Percentiles rank a stretch among this genome's conserved stretches.
phyloP scores from a whole-genome alignment of 2,888 invertebrate genomes.

The Aphidoletes aphidimyza region DNA sequence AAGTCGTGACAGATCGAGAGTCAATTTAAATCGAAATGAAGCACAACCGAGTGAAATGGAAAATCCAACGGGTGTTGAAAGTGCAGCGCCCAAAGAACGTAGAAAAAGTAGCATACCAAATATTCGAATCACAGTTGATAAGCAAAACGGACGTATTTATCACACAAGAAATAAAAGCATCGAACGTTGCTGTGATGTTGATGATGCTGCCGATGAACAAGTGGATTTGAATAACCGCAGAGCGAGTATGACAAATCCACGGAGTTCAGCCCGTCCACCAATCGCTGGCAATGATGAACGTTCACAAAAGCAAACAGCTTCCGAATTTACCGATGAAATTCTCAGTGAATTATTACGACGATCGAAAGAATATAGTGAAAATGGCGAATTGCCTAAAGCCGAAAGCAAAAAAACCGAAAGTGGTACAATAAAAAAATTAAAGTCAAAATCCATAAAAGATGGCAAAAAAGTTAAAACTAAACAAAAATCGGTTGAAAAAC shows the following conservation, averaged over 20 bases:
- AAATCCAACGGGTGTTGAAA: not conserved
- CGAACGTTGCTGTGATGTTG: conserved; percentile 61
- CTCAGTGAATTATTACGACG: conserved; percentile 61
- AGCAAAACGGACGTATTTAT: not conserved
- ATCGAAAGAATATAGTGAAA: conserved; percentile 23
- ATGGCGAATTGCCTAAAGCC: not conserved
- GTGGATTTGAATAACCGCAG: not conserved
- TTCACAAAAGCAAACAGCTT: not conserved
- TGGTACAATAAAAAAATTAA: conserved; percentile 46
- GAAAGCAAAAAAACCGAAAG: conserved; percentile 47
- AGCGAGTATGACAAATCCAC: conserved; percentile 21
- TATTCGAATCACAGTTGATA: conserved; percentile 49
- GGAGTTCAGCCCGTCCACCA: not conserved
- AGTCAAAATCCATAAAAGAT: conserved; percentile 59
- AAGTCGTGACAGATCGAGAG: conserved; percentile 66
- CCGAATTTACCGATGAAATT: conserved; percentile 63
- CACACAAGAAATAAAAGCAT: conserved; percentile 65
- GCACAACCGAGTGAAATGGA: conserved; percentile 54
- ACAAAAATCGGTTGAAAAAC: conserved; percentile 58
- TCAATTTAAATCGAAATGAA: conserved; percentile 57
- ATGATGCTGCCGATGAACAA: not conserved
- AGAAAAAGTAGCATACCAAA: conserved; percentile 54
- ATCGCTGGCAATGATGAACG: not conserved
- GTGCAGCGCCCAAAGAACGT: conserved; percentile 57
- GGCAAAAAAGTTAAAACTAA: conserved; percentile 61